Evolutionary conservation across 92 coral and sea anemone genomes (phyloP).

Genomic region (Isaurus tuberculatus): DNA sequence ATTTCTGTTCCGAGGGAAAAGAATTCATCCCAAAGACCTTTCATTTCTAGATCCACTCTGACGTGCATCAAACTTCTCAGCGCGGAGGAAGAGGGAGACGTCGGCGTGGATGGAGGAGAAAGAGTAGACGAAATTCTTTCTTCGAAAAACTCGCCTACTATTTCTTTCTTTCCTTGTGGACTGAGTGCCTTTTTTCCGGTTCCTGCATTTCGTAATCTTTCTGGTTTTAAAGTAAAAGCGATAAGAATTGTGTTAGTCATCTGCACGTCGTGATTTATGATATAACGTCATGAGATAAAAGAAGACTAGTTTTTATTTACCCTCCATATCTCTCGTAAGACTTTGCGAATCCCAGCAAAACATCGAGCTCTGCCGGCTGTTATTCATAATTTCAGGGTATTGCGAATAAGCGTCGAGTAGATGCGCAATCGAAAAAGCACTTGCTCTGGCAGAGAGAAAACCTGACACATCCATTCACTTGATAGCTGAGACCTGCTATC

Average conservation of each 20-base stretch:
- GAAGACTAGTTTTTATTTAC: slow-evolving; percentile 59
- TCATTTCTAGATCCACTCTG: slow-evolving; percentile 96
- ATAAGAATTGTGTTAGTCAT: slow-evolving; percentile 23
- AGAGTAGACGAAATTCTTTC: slow-evolving; percentile 58
- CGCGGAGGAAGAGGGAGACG: slow-evolving; percentile 69
- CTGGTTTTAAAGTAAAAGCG: slow-evolving; percentile 51
- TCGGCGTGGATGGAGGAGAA: slow-evolving; percentile 61
- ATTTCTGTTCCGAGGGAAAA: slow-evolving; percentile 95
- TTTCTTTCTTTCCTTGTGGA: slow-evolving; percentile 42
- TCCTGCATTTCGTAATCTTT: slow-evolving; percentile 96
- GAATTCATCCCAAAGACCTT: slow-evolving; percentile 96
- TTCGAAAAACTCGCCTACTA: slow-evolving; percentile 41
- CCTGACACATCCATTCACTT: slow-evolving; percentile 92
- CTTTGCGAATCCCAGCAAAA: slow-evolving; percentile 94
- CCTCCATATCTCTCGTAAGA: slow-evolving; percentile 97
- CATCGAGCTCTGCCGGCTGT: slow-evolving; percentile 70
- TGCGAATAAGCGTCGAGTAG: slow-evolving; percentile 95
- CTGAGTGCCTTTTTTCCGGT: slow-evolving; percentile 87
- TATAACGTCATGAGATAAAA: slow-evolving; percentile 17
- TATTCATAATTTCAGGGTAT: slow-evolving; percentile 72
- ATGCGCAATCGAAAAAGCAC: slow-evolving; percentile 99
- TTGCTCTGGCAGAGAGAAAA: slow-evolving; percentile 96
- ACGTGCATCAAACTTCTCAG: slow-evolving; percentile 79
- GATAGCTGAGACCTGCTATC: slow-evolving; percentile 45
- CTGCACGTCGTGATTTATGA: slow-evolving; percentile 18